phyloP scores from a whole-genome alignment of 2,888 invertebrate species.

The Luperina testacea region DNA sequence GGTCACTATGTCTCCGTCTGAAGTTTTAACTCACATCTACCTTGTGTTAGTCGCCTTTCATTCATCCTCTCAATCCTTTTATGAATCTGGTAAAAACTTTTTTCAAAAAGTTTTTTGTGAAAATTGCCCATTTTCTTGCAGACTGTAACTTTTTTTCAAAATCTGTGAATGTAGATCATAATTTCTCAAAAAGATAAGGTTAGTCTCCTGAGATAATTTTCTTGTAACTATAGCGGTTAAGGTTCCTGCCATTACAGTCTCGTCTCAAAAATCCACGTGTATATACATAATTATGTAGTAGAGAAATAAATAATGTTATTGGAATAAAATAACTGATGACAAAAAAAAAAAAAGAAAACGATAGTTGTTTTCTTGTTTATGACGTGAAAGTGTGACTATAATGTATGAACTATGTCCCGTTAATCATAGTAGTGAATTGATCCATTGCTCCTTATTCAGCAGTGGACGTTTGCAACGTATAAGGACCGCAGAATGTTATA shows the following conservation, averaged over 20 bases:
- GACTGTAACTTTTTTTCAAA: no score
- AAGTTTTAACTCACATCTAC: neutral
- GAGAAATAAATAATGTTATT: neutral
- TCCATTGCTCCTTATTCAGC: constrained; percentile 28
- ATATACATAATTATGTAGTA: neutral
- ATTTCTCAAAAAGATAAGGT: no score
- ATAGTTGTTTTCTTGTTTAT: neutral
- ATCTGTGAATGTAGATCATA: no score
- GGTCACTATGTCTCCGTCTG: neutral
- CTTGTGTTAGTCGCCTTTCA: neutral
- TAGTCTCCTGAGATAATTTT: no score
- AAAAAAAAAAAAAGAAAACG: neutral
- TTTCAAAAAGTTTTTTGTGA: no score
- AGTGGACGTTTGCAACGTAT: neutral
- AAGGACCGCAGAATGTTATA: constrained; percentile 33
- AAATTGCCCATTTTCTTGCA: no score
- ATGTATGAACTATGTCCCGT: constrained; percentile 13
- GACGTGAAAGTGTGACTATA: constrained; percentile 1
- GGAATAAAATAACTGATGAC: neutral
- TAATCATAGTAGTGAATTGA: constrained; percentile 28
- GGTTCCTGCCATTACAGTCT: no score
- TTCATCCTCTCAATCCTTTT: neutral
- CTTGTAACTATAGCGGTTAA: no score
- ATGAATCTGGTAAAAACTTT: no score
- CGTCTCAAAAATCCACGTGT: no score